Base-by-base conservation (phyloP, 2,113 vertebrate species). In the Neolamprologus cancellatus region DNA sequence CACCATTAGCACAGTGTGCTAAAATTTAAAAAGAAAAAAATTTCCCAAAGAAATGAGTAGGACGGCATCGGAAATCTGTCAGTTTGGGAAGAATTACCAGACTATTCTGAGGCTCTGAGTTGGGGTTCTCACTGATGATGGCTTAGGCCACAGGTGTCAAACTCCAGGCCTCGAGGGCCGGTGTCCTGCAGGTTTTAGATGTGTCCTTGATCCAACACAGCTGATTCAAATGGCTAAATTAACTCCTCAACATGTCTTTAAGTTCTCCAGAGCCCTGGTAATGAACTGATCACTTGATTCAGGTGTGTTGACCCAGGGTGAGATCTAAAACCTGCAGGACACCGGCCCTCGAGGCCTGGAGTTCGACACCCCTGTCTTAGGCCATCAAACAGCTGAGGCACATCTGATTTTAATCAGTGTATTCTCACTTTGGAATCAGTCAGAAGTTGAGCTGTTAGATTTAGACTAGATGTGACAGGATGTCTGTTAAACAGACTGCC, bases 191-290 rank as follows among this genome's bases (percentile, higher is more conserved):
- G 41, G 41, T 44, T 44, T 44, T 44, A 44, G 41, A 44, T 44
- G 41, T 44, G 41, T 44, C 6, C 41, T 44, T 44, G 41, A 44
- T 44, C 41, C 13, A 4, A 44, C 41, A 15, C 44, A 46, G 44
- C 14, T 4, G 6, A 15, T 46, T 46, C 0, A 15, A 46, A 46
- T 46, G 44, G 14, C 41, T 44, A 15, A 46, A 46, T 7, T 2
- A 44, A 3, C 3, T 44, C 13, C 5, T 44, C 41, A 44, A 44
- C 6, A 15, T 46, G 44, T 46, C 44, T 15, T 15, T 0, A 46
- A 46, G 44, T 46, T 46, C 44, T 46, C 44, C 44, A 46, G 44
- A 46, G 14, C 3, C 44, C 14, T 46, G 44, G 6, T 46, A 46
- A 46, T 46, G 44, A 46, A 46, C 44, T 46, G 6, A 46, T 46